Percentiles rank a stretch among this genome's conserved stretches.
Evolutionary conservation across 2,113 vertebrate genomes (phyloP).

Genomic region (Nanger granti): DNA sequence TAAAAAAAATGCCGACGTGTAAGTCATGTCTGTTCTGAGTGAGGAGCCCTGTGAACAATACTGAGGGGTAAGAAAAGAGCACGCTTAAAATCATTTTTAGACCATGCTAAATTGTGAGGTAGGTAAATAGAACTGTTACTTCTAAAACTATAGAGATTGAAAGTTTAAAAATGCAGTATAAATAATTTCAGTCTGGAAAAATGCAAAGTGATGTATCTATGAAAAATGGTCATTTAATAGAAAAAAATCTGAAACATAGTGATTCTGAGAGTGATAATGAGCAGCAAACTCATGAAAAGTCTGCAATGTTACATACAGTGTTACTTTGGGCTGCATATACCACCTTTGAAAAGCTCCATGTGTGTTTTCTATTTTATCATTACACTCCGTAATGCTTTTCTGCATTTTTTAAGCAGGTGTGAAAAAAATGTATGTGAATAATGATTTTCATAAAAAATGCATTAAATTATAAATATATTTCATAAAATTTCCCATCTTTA

Average conservation of each 20-base stretch:
- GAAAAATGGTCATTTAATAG: not conserved
- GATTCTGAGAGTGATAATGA: not conserved
- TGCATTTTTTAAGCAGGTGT: not conserved
- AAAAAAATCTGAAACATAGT: not conserved
- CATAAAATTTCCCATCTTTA: not conserved
- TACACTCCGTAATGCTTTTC: not conserved
- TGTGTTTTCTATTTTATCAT: not conserved
- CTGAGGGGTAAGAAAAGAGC: not conserved
- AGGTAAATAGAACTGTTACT: not conserved
- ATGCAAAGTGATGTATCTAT: not conserved
- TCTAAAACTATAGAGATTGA: not conserved
- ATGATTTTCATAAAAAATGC: not conserved
- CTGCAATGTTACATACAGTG: not conserved
- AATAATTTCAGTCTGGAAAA: not conserved
- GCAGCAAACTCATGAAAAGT: not conserved
- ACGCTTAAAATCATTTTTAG: not conserved
- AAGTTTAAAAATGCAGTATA: not conserved
- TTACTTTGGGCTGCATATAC: not conserved
- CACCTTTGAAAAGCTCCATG: not conserved
- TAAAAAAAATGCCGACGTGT: fast-evolving
- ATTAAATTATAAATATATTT: not conserved
- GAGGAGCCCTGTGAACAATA: not conserved
- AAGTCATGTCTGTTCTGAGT: not conserved
- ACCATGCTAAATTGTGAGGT: not conserved
- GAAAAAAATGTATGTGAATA: not conserved